phyloP scores from a whole-genome alignment of 2,113 vertebrate genomes.

The Oxyura jamaicensis region DNA sequence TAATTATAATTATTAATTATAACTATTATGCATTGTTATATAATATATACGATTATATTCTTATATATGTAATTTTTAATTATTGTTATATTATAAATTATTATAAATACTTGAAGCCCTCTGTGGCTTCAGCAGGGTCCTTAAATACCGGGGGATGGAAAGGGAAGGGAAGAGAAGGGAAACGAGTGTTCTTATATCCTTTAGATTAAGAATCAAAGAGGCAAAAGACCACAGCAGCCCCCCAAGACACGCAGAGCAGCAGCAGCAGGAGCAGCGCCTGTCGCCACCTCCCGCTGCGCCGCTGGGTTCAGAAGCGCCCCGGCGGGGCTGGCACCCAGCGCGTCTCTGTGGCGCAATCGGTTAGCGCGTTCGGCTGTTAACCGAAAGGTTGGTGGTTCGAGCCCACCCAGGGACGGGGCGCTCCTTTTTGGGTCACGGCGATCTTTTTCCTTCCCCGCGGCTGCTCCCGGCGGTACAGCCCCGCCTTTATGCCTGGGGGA shows the following conservation, averaged over 20 bases:
- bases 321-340: rapidly evolving
- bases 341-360: conserved; percentile 76
- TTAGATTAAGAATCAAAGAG: not conserved
- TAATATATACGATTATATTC: no score
- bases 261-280: no score
- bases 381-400: conserved; percentile 81
- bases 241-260: no score
- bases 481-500: rapidly evolving
- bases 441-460: rapidly evolving
- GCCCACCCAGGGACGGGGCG: conserved; percentile 72
- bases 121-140: no score
- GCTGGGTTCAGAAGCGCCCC: rapidly evolving
- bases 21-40: no score
- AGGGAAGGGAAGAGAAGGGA: rapidly evolving
- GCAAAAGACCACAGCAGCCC: no score
- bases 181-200: not conserved
- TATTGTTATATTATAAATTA: no score
- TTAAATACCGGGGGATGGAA: no score
- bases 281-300: no score
- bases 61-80: no score
- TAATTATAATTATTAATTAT: no score
- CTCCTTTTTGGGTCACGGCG: rapidly evolving
- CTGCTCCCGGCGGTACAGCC: rapidly evolving
- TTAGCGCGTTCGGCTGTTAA: conserved; percentile 80
- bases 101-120: no score